Base-by-base conservation (phyloP, 2,113 vertebrate genomes). In the human (Homo sapiens) region DNA sequence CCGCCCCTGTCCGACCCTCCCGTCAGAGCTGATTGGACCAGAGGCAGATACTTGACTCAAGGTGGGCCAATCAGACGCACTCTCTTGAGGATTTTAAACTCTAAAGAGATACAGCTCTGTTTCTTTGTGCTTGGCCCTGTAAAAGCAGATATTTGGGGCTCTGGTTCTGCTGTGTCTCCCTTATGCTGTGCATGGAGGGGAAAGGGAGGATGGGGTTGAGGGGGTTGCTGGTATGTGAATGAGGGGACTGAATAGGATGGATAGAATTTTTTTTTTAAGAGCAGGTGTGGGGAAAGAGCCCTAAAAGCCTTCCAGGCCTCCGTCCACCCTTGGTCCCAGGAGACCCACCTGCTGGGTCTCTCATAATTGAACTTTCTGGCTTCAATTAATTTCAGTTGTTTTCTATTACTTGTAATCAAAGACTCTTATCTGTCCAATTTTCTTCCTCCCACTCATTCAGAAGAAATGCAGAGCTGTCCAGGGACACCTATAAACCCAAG, bases 391-490 rank as follows among this genome's bases (percentile, higher is more conserved):
- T 97, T 89, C 68, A 43, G 30, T 86, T 88, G 40, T 64, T 81
- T 94, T 57, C 81, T 94, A 9, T 93, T 59, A 57, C 55, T 72
- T 81, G 13, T 57, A 84, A 50, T 82, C 59, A 90, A 95, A 96
- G 40, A 64, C 35, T n/a, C 27, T 59, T 86, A 81, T 70, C 73
- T 32, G 64, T 40, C 84, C 52, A 86, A 79, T 79, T 92, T 96
- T 30, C 86, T 90, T 86, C 82, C 96, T 95, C 38, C 55, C n/a
- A 87, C 43, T 17, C 75, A 93, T 89, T 93, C 80, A 59, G 78
- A 96, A 80, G 73, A 72, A 92, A 23, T 45, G 32, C 40, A 50
- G 73, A 79, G 83, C 40, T 91, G 12, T 50, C 61, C 52, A 61
- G 3, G 12, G 59, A 52, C 4, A 16, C 27, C 61, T 80, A 45